phyloP scores from a whole-genome alignment of 2,888 invertebrate species.

The Punctoribates punctum region DNA sequence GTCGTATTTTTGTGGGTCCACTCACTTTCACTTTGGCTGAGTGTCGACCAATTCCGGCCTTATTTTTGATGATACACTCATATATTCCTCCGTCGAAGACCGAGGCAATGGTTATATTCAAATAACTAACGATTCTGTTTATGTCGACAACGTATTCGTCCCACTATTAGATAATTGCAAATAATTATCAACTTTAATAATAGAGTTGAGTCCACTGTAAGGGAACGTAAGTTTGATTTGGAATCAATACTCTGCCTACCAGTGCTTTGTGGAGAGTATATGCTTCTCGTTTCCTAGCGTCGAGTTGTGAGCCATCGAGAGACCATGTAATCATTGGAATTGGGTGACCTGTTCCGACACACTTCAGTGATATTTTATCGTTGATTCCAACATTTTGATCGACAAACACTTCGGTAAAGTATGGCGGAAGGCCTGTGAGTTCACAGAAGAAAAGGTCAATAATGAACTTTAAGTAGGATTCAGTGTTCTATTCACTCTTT shows the following conservation, averaged over 20 bases:
- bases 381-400: conserved; percentile 42
- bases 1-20: conserved; percentile 42
- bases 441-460: neutral
- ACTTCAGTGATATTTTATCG: conserved; percentile 42
- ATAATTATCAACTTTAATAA: neutral
- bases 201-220: neutral
- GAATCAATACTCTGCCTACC: conserved; percentile 3
- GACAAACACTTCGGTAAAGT: conserved; percentile 48
- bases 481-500: neutral
- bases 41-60: conserved; percentile 43
- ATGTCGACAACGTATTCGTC: conserved; percentile 50
- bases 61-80: conserved; percentile 43
- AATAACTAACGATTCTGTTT: conserved; percentile 52
- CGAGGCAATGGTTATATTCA: conserved; percentile 52
- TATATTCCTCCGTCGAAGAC: conserved; percentile 49
- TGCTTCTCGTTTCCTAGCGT: conserved; percentile 36
- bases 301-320: conserved; percentile 51
- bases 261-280: conserved; percentile 29
- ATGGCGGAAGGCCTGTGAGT: conserved; percentile 51
- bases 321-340: conserved; percentile 45
- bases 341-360: conserved; percentile 44
- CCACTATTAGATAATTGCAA: conserved; percentile 44
- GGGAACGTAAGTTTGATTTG: no score
- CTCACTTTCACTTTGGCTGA: conserved; percentile 44
- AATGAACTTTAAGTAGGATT: conserved; percentile 29